Evolutionary conservation across 2,113 vertebrate species (phyloP).

Genomic region (Forbesichthys agassizii): DNA sequence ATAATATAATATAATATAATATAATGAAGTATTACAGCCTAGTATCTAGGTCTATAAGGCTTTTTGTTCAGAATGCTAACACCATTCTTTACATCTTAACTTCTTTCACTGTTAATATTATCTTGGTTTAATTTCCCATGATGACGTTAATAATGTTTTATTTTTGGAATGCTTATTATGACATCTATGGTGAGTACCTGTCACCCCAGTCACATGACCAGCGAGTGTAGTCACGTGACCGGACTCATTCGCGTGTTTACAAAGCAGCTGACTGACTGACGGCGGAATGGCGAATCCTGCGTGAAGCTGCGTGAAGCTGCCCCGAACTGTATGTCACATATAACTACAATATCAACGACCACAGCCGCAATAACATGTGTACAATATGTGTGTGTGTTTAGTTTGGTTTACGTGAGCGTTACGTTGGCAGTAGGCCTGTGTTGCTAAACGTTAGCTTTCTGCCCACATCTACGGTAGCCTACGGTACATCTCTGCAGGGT

Average conservation of each 20-base stretch:
- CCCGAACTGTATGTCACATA: neutral
- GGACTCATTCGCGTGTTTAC: constrained; percentile 63
- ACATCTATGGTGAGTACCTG: too few relatives aligned
- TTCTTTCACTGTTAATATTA: too few relatives aligned
- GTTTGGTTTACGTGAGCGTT: neutral
- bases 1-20: too few relatives aligned
- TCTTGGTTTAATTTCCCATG: too few relatives aligned
- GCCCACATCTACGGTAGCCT: neutral
- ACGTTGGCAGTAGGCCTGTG: neutral
- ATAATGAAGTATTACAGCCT: too few relatives aligned
- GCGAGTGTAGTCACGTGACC: constrained; percentile 64
- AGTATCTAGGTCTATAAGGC: too few relatives aligned
- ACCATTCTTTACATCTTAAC: too few relatives aligned
- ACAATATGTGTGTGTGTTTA: neutral
- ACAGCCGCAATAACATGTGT: neutral
- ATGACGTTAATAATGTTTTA: neutral
- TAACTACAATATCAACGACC: neutral
- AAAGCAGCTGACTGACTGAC: constrained; percentile 45
- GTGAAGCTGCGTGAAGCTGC: constrained; percentile 48
- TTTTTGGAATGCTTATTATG: neutral
- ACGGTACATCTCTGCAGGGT: too few relatives aligned
- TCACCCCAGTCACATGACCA: constrained; percentile 34
- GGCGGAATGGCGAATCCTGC: constrained; percentile 55
- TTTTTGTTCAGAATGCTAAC: too few relatives aligned
- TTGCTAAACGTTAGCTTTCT: neutral